phyloP scores from a whole-genome alignment of 2,888 invertebrate species.

The Ichneumon xanthorius region DNA sequence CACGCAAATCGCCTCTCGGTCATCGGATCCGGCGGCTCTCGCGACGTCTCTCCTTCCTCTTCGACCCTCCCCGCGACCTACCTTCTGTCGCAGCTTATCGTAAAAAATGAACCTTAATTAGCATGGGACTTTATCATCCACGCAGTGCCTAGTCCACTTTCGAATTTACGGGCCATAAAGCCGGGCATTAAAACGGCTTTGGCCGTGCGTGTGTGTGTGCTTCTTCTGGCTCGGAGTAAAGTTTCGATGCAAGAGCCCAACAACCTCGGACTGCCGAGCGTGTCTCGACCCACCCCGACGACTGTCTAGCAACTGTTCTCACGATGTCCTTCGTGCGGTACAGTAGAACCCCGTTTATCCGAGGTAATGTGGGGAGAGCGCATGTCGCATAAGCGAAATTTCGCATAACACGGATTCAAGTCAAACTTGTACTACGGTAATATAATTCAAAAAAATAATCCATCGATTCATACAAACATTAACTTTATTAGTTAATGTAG shows the following conservation, averaged over 20 bases:
- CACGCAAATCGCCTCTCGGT: constrained; percentile 63
- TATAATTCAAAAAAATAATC: too few relatives aligned
- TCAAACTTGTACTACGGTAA: too few relatives aligned
- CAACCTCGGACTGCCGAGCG: constrained; percentile 29
- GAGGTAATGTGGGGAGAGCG: too few relatives aligned
- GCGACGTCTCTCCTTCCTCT: constrained; percentile 26
- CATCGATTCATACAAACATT: too few relatives aligned
- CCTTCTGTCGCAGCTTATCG: constrained; percentile 58
- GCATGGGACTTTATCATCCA: constrained; percentile 55
- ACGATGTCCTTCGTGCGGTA: too few relatives aligned
- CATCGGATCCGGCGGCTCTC: constrained; percentile 36
- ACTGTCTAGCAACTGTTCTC: too few relatives aligned
- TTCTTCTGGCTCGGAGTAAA: constrained; percentile 14
- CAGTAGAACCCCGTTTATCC: too few relatives aligned
- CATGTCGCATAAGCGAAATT: too few relatives aligned
- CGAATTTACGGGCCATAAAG: constrained; percentile 67
- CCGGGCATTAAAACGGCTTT: constrained; percentile 67
- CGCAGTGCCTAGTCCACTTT: constrained; percentile 58
- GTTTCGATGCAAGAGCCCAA: constrained; percentile 57
- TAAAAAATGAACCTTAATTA: constrained; percentile 71
- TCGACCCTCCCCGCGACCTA: not conserved
- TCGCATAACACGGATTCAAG: too few relatives aligned
- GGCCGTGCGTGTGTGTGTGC: constrained; percentile 8
- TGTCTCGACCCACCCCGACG: too few relatives aligned
- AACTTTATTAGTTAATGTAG: too few relatives aligned